Percentiles rank a stretch among this genome's conserved stretches.
Evolutionary conservation across 2,888 invertebrate species (phyloP).

Genomic region (Heliconius cydno): DNA sequence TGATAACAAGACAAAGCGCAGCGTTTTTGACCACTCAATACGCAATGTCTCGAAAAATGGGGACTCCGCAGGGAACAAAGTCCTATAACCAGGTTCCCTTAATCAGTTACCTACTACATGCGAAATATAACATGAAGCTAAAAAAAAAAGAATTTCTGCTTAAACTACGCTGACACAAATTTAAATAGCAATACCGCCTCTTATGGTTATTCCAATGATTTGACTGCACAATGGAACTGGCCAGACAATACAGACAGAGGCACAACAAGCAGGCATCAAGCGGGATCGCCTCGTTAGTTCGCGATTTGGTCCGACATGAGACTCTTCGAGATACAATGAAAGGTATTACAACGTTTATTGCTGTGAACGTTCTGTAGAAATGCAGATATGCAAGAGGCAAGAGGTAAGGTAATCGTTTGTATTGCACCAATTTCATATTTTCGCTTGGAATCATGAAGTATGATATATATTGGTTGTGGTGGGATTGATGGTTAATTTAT

Average conservation of each 20-base stretch:
- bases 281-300: constrained; percentile 40
- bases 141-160: not conserved
- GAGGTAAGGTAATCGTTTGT: constrained; percentile 15
- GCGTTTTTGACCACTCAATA: too few relatives aligned
- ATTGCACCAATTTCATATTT: constrained; percentile 13
- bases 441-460: not conserved
- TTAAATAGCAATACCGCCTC: constrained; percentile 21
- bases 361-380: constrained; percentile 21
- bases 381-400: constrained; percentile 5
- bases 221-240: constrained; percentile 39
- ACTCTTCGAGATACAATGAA: constrained; percentile 37
- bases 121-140: not conserved
- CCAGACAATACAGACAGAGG: constrained; percentile 32
- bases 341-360: constrained; percentile 33
- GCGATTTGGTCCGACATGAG: constrained; percentile 44
- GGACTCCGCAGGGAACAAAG: not conserved
- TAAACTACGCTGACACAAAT: not conserved
- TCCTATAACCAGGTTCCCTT: not conserved
- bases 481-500: too few relatives aligned
- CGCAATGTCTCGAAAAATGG: not conserved
- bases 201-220: constrained; percentile 32
- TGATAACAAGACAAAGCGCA: too few relatives aligned
- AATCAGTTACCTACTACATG: not conserved
- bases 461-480: not conserved
- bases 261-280: constrained; percentile 34